Evolutionary conservation across 2,113 vertebrate species (phyloP).

Genomic region (Beaufortia kweichowensis): DNA sequence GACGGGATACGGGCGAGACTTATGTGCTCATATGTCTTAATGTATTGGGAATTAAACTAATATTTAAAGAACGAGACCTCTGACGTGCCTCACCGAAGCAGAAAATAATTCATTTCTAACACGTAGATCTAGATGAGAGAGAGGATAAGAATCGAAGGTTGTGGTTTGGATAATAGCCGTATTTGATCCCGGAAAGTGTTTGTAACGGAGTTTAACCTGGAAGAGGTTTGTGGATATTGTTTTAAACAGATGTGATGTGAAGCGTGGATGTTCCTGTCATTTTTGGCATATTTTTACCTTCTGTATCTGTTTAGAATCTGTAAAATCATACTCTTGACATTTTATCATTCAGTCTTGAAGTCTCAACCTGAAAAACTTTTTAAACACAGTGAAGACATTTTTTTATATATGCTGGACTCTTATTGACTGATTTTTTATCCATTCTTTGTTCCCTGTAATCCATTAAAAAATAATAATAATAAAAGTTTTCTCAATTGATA

Average conservation of each 20-base stretch:
- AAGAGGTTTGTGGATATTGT: not conserved
- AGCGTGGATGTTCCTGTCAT: no score
- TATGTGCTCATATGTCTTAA: conserved; percentile 18
- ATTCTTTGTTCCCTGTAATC: no score
- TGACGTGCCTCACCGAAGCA: conserved; percentile 21
- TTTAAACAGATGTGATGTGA: not conserved
- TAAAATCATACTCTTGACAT: no score
- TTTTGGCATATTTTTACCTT: no score
- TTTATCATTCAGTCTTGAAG: no score
- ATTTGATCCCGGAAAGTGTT: conserved; percentile 1
- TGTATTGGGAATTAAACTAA: conserved; percentile 35
- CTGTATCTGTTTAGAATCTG: no score
- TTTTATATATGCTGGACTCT: no score
- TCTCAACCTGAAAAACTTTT: no score
- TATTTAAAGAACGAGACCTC: conserved; percentile 42
- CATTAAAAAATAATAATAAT: no score
- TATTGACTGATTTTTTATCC: no score
- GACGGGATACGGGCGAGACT: not conserved
- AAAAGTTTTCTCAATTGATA: no score
- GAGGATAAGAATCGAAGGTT: not conserved
- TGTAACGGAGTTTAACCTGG: not conserved
- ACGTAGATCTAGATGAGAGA: not conserved
- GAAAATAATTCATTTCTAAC: conserved; percentile 26
- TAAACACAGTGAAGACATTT: no score
- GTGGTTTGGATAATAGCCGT: not conserved